A percentile compares a stretch with the other conserved stretches of the same genome.
Conservation (phyloP, 2,888 invertebrate species). For the Leucania comma region DNA sequence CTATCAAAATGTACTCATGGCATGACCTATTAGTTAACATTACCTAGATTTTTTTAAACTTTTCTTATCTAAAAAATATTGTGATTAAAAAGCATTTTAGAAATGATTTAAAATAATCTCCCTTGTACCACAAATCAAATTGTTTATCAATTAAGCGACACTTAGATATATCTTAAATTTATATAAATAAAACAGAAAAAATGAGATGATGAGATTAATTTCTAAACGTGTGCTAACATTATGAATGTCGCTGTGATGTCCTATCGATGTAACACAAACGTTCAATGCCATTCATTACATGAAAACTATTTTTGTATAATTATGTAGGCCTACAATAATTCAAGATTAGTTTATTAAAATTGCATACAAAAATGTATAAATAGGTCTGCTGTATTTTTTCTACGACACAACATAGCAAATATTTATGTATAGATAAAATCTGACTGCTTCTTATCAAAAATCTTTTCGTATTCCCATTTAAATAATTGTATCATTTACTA, state of each 20-base stretch:
- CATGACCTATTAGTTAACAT: constrained; percentile 80
- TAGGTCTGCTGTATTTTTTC: constrained; percentile 68
- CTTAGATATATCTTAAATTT: constrained; percentile 77
- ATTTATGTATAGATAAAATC: constrained; percentile 59
- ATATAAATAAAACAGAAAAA: constrained; percentile 62
- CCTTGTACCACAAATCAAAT: constrained; percentile 84
- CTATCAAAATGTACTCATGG: constrained; percentile 81
- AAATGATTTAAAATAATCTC: constrained; percentile 86
- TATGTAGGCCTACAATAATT: constrained; percentile 72
- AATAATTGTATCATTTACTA: constrained; percentile 67
- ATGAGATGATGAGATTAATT: constrained; percentile 72
- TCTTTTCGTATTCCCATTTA: constrained; percentile 63
- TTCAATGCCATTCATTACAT: constrained; percentile 57
- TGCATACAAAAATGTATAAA: constrained; percentile 80
- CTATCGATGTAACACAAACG: constrained; percentile 59
- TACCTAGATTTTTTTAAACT: constrained; percentile 82
- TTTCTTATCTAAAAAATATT: constrained; percentile 79
- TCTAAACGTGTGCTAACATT: constrained; percentile 68
- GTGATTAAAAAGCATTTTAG: constrained; percentile 86
- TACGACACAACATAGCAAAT: constrained; percentile 58
- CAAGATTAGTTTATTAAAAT: constrained; percentile 68
- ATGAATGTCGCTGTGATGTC: constrained; percentile 72
- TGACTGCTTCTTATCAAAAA: constrained; percentile 59
- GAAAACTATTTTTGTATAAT: constrained; percentile 58
- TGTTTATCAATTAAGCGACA: constrained; percentile 81